Conservation (phyloP, 2,113 vertebrate genomes). For the Ia io region DNA sequence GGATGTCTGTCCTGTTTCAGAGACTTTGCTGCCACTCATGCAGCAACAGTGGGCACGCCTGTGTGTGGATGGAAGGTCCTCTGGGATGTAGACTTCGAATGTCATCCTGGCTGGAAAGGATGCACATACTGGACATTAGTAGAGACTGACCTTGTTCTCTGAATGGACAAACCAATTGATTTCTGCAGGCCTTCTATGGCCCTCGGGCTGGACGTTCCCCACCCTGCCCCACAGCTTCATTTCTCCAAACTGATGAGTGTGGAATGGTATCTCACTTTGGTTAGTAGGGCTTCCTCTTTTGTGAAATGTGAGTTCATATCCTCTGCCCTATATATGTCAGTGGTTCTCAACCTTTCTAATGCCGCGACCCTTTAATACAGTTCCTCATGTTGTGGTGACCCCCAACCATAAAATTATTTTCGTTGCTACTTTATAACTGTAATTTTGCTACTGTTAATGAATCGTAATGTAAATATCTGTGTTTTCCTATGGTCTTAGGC, state of each 20-base stretch:
- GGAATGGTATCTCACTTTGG: not conserved
- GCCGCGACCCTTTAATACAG: too few relatives aligned
- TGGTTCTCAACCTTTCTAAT: too few relatives aligned
- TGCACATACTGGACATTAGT: too few relatives aligned
- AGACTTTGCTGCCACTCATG: not conserved
- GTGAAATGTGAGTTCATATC: not conserved
- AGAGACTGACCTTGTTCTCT: not conserved
- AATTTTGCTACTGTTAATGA: too few relatives aligned
- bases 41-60: not conserved
- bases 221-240: not conserved
- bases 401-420: too few relatives aligned
- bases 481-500: too few relatives aligned
- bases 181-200: too few relatives aligned
- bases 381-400: too few relatives aligned
- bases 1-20: not conserved
- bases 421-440: too few relatives aligned
- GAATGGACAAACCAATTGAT: not conserved
- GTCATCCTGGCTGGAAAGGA: not conserved
- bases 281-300: too few relatives aligned
- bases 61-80: not conserved
- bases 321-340: not conserved
- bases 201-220: too few relatives aligned
- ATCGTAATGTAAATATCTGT: too few relatives aligned
- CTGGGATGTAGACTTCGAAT: accelerated
- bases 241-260: not conserved